Evolutionary conservation across 1,140 invertebrate species (phyloP).

Genomic region (Eriosoma lanigerum): DNA sequence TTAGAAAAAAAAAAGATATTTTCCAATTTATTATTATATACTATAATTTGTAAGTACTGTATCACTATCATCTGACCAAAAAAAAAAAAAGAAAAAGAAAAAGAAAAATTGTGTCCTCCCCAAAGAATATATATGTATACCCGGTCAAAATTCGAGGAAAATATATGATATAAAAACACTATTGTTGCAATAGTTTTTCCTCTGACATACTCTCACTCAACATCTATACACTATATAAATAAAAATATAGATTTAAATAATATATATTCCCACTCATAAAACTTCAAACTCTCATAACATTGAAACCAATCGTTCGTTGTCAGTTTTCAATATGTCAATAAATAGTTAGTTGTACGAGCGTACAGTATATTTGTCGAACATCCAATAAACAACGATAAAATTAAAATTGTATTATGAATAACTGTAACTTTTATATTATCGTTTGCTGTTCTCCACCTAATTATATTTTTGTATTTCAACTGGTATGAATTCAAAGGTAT

Average conservation of each 20-base stretch:
- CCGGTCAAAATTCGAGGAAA: not conserved
- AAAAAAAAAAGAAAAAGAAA: too few species aligned
- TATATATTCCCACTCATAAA: not conserved
- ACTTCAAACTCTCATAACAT: not conserved
- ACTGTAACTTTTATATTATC: too few species aligned
- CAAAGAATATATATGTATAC: not conserved
- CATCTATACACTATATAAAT: not conserved
- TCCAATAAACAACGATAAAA: too few species aligned
- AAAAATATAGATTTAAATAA: too few species aligned
- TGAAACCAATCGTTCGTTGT: not conserved
- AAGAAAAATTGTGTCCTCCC: not conserved
- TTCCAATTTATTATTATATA: slow-evolving; percentile 17
- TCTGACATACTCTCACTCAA: not conserved
- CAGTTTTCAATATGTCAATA: not conserved
- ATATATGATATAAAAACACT: slow-evolving; percentile 26
- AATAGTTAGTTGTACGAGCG: not conserved
- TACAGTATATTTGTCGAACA: too few species aligned
- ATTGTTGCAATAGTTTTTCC: slow-evolving; percentile 1
- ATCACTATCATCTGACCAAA: not conserved
- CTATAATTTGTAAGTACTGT: not conserved
- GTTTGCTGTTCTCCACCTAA: too few species aligned
- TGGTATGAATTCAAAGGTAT: too few species aligned
- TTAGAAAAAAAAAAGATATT: not conserved
- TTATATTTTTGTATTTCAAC: too few species aligned
- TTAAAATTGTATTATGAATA: too few species aligned